Evolutionary conservation across 1,140 invertebrate genomes (phyloP), one percentile per base, ranked within the genome.

Genomic region (Chironomus tepperi): DNA sequence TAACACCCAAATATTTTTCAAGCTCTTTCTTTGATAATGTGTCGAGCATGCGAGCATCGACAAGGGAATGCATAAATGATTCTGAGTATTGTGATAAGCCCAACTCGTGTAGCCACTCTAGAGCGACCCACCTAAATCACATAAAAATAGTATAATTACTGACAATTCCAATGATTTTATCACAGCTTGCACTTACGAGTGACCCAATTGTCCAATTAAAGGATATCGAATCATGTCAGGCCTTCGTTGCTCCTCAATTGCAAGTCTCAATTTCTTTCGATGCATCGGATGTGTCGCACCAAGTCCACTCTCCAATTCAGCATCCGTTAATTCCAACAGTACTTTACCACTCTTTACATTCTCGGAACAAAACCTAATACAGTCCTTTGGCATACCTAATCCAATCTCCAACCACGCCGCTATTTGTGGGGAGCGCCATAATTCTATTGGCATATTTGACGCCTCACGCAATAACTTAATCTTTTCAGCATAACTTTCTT

Each of bases 261-360:
- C 95, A 76, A 98, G 85, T n/a, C 95, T 86, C 43, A 98, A 83
- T 80, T 97, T 98, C 83, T 96, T 94, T 76, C 93, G 86, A 81
- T 98, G 96, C 86, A 98, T 91, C 7, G 93, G 91, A 85, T 96
- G 94, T 16, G 88, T 87, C 73, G 97, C 91, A 7, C 94, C 93
- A 19, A 98, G 84, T 0, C 93, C 93, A 3, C 91, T 89, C 83
- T 95, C 93, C 77, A 97, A 81, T 81, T 97, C 95, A 12, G 89
- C 87, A 80, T 98, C 94, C 79, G 89, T 94, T 77, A 97, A 83
- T 84, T 96, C 94, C 73, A 97, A 85, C 77, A 97, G 84, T 77
- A 97, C 94, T 88, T 96, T 97, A 77, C 95, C 95, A 81, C 94
- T 96, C 81, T 97, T 96, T 72, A 98, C 90, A 82, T 97, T 97